These are phyloP conservation scores for Zaprionus ghesquierei DNA, from an alignment of 1,140 invertebrate genomes.

Conservation along the genomic window DNA sequence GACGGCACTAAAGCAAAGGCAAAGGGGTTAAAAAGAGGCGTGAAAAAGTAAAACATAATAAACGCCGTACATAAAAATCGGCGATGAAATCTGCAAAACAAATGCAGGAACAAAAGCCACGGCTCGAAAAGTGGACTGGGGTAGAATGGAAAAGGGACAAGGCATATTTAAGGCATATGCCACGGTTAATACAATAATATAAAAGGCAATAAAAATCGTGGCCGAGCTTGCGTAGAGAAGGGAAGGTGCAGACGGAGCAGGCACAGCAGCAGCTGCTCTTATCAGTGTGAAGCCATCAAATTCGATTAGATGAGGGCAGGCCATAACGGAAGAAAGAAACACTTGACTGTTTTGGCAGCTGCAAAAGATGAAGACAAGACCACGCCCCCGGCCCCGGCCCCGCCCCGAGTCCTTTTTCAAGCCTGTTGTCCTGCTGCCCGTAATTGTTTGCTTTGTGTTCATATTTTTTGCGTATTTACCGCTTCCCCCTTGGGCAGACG, in stretches of 20 bases:
- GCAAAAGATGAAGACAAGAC: conserved; percentile 42
- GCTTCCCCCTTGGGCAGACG: not conserved
- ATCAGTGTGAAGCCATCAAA: conserved; percentile 79
- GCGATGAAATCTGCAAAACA: conserved; percentile 60
- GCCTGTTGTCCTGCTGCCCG: conserved; percentile 33
- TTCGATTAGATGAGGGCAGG: conserved; percentile 63
- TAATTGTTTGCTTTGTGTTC: conserved; percentile 51
- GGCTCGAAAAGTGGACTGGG: conserved; percentile 1
- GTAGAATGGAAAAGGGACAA: conserved; percentile 39
- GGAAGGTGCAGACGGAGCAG: conserved; percentile 12
- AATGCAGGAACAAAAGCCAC: conserved; percentile 13
- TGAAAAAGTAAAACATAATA: conserved; percentile 72
- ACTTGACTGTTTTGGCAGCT: conserved; percentile 55
- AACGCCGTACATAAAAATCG: conserved; percentile 72
- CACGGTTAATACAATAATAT: conserved; percentile 73
- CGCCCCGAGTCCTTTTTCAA: not conserved
- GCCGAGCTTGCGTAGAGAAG: conserved; percentile 26
- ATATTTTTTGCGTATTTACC: conserved; percentile 36
- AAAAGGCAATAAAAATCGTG: conserved; percentile 72
- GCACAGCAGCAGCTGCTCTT: conserved; percentile 62
- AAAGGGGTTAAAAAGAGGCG: conserved; percentile 73
- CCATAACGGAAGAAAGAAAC: conserved; percentile 49
- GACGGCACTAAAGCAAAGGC: conserved; percentile 28
- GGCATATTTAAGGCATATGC: conserved; percentile 68
- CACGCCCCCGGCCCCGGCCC: not conserved